Evolutionary conservation across 2,113 vertebrate genomes (phyloP).

Genomic region (Ptyas mucosa): DNA sequence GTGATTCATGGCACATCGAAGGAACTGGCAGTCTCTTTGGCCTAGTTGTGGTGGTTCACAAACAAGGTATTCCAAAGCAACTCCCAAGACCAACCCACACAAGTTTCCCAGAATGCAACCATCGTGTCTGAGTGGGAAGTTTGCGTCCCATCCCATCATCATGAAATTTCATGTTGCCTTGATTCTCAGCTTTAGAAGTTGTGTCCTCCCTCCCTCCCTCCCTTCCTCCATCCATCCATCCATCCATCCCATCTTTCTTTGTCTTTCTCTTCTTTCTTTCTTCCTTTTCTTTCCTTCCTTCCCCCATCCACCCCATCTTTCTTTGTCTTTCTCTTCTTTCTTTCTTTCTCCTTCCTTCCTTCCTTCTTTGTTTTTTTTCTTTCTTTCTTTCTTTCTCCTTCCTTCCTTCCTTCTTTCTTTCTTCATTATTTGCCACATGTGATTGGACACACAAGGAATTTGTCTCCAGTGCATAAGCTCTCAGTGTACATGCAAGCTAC

Average conservation of each 20-base stretch:
- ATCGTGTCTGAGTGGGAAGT: neutral
- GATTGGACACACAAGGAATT: too few relatives aligned
- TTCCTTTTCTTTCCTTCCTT: too few relatives aligned
- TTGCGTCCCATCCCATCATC: neutral
- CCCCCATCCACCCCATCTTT: too few relatives aligned
- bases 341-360: neutral
- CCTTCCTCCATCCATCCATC: neutral
- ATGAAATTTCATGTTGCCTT: neutral
- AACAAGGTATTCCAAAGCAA: neutral
- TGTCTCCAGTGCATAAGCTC: too few relatives aligned
- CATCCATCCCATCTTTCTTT: neutral
- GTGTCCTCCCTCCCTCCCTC: too few relatives aligned
- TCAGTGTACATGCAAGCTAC: too few relatives aligned
- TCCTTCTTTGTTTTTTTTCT: too few relatives aligned
- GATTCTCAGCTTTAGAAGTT: neutral
- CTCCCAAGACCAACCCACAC: constrained; percentile 2
- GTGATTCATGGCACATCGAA: constrained; percentile 31
- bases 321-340: too few relatives aligned
- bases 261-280: neutral
- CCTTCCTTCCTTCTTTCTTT: too few relatives aligned
- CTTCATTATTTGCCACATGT: too few relatives aligned
- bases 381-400: too few relatives aligned
- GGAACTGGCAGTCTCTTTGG: neutral
- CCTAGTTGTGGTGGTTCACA: neutral
- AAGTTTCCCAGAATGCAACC: neutral